Evolutionary conservation across 2,888 invertebrate genomes (phyloP), one percentile per base, ranked within the genome.

Genomic region (Cryptus armator): DNA sequence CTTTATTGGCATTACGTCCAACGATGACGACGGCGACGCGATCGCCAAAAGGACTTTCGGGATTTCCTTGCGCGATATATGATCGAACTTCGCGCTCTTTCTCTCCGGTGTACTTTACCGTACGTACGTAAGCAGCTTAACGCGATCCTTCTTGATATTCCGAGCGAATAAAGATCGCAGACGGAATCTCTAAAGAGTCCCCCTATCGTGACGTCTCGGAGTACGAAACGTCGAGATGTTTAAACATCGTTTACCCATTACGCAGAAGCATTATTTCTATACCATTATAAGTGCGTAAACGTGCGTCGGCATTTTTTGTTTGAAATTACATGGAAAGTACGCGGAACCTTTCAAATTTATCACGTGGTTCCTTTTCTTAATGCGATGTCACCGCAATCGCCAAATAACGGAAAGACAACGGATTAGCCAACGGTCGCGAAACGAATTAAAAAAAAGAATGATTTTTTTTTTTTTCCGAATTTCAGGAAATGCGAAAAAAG

Each of bases 131-230:
- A 10, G 56, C 19, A 19, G 12, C 37, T 5, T 56, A 56, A 62
- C 44, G 37, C 32, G 32, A 29, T 32, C 32, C 62, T 70, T 62
- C 56, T 83, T 78, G 74, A 78, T 83, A 83, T 83, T 83, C 83
- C 43, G 78, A 14, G 29, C 83, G 62, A 29, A 16, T 5, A 44
- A 83, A 68, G 12, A 74, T 79, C 74, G 68, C 78, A 67, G 19
- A 19, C 59, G 82, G 77, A 82, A 82, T 82, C 46, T 46, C 66
- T 53, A 16, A 56, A 46, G 82, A 77, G 71, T 66, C 70, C 66
- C 59, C 68, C 48, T 46, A 29, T 32, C 32, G 62, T 62, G 62
- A 62, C 62, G 62, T 62, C 62, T 14, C 19, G 29, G 32, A 14
- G 62, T 62, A 62, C 62, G n/a, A 62, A 12, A 62, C 62, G 10